phyloP scores from a whole-genome alignment of 2,888 invertebrate genomes.

The Chromoteleia sp. region DNA sequence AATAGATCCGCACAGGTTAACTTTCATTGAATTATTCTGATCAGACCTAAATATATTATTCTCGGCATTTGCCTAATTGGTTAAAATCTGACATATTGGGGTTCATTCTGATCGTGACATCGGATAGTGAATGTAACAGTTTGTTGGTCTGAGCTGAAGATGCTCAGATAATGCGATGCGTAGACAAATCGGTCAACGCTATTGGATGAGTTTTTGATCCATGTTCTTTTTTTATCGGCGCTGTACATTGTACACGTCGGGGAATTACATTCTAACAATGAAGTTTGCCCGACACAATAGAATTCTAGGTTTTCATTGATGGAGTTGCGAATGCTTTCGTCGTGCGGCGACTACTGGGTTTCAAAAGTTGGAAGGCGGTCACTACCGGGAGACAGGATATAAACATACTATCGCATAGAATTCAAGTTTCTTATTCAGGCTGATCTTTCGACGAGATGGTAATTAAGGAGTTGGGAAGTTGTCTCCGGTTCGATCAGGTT shows the following conservation, averaged over 20 bases:
- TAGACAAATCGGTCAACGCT: conserved; percentile 25
- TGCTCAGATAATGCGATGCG: conserved; percentile 17
- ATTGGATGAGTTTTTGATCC: conserved; percentile 23
- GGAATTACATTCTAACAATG: conserved; percentile 41
- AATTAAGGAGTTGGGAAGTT: conserved; percentile 44
- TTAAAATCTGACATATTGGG: background rate
- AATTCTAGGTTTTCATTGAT: conserved; percentile 49
- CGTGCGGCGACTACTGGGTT: conserved; percentile 28
- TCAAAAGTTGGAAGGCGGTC: conserved; percentile 48
- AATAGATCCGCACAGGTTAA: too few relatives aligned
- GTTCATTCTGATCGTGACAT: conserved; percentile 11
- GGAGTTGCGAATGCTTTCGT: conserved; percentile 26
- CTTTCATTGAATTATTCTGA: too few relatives aligned
- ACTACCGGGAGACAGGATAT: conserved; percentile 20
- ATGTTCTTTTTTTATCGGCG: conserved; percentile 21
- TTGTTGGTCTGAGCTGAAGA: conserved; percentile 32
- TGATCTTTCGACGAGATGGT: conserved; percentile 26
- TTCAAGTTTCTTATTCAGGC: conserved; percentile 51
- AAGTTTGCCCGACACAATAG: conserved; percentile 37
- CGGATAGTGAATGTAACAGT: conserved; percentile 10
- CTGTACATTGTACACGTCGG: conserved; percentile 7
- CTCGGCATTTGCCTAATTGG: conserved; percentile 10
- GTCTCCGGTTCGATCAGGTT: conserved; percentile 34
- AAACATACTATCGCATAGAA: conserved; percentile 38
- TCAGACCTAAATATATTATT: background rate